Conservation (phyloP, 2,797 vertebrate genomes). For the Falco berigora region DNA sequence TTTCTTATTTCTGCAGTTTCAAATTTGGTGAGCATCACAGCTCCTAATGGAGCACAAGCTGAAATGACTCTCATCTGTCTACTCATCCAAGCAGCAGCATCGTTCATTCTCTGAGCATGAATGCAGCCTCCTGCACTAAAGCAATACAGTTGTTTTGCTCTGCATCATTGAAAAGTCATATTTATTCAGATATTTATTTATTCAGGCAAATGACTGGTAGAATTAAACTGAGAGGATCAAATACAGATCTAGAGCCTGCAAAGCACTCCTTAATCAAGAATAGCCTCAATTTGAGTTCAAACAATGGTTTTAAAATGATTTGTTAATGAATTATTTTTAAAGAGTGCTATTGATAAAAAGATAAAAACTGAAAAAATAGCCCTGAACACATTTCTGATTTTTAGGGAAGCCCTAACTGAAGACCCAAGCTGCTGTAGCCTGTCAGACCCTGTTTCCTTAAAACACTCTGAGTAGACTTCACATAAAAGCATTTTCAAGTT, state of each 20-base stretch:
- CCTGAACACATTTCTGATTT: background rate
- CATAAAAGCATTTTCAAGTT: background rate
- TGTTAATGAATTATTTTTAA: background rate
- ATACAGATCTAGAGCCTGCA: background rate
- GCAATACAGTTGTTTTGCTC: background rate
- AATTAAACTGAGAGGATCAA: background rate
- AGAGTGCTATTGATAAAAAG: background rate
- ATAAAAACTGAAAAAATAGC: background rate
- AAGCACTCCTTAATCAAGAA: background rate
- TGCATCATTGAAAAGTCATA: background rate
- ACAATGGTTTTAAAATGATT: background rate
- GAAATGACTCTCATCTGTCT: background rate
- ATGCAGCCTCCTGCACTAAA: background rate
- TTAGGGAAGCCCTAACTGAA: background rate
- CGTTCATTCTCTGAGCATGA: background rate
- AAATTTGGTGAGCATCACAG: background rate
- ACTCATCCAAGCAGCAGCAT: background rate
- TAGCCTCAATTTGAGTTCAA: background rate
- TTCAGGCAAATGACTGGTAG: background rate
- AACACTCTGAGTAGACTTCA: background rate
- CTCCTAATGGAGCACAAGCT: background rate
- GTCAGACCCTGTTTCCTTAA: background rate
- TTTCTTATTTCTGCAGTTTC: background rate
- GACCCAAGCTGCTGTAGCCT: background rate
- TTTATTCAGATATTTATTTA: background rate